Base-by-base conservation (phyloP, 1,140 invertebrate genomes). In the Yoshiicerus persimilis region DNA sequence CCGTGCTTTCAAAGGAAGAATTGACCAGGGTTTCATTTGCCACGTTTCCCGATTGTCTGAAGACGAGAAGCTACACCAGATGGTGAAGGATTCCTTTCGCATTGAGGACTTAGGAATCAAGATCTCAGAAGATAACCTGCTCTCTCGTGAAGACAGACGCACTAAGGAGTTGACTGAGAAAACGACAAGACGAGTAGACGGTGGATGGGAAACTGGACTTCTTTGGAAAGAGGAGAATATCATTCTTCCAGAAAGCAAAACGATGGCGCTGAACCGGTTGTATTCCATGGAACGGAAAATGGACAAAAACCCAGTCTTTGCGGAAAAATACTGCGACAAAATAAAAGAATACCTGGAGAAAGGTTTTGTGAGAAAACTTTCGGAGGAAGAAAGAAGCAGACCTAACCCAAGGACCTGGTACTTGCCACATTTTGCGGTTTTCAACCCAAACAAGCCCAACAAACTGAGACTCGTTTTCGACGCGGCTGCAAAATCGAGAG, bases 201-300 rank as follows among this genome's bases (percentile, higher is more conserved):
- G 62, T 0, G 70, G 87, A 62, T 89, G 30, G 27, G 89, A 89
- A 32, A 89, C 87, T 39, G 89, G 89, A 20, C 25, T 89, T 10
- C 77, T 89, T 1, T 88, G 89, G 89, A 39, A 62, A 56, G 20
- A 87, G 4, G 56, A 88, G 10, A 20, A 88, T 84, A 9, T 30
- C 25, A 47, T 20, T 4, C 34, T 89, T 0, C 89, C 89, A 3
- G 34, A 41, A 25, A 83, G 41, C n/a, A 38, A 86, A 4, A 10
- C n/a, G 1, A 84, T 20, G 8, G 89, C 89, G 0, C 6, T 86
- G 6, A 80, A 85, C 39, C 23, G 89, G 13, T 23, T 89, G 2
- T 10, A 36, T 5, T 64, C 47, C 32, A 39, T 86, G 25, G 87
- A 89, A n/a, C 10, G 38, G 30, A 89, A 86, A 36, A 86, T 89